Evolutionary conservation across 2,888 invertebrate species (phyloP).

Genomic region (Nyleta sp.): DNA sequence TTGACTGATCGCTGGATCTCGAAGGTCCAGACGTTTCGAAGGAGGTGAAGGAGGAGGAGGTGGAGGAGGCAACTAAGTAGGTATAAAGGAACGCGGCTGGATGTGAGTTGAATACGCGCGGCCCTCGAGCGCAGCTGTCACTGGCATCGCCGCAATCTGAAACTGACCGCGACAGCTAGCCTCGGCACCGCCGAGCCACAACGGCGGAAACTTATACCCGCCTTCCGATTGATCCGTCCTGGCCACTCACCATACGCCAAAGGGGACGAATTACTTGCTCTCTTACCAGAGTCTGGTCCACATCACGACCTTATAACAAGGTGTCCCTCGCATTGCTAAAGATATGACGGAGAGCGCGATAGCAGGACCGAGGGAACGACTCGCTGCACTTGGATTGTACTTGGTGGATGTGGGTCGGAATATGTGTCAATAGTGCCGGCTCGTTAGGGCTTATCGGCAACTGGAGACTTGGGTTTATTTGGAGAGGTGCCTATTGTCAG

Average conservation of each 20-base stretch:
- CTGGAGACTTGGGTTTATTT: too few relatives aligned
- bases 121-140: slow-evolving; percentile 80
- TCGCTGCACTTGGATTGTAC: slow-evolving; percentile 29
- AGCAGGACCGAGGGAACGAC: slow-evolving; percentile 28
- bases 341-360: slow-evolving; percentile 43
- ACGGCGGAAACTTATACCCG: slow-evolving; percentile 81
- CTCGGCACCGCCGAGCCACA: slow-evolving; percentile 77
- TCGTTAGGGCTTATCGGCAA: slow-evolving; percentile 26
- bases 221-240: slow-evolving; percentile 82
- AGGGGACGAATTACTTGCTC: slow-evolving; percentile 78
- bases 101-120: slow-evolving; percentile 81
- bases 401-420: slow-evolving; percentile 15
- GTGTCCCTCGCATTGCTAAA: slow-evolving; percentile 55
- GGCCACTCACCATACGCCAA: slow-evolving; percentile 80
- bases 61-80: slow-evolving; percentile 76
- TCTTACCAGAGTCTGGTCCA: slow-evolving; percentile 44
- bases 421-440: slow-evolving; percentile 42
- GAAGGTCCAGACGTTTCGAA: background rate
- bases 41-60: slow-evolving; percentile 64
- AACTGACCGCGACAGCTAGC: slow-evolving; percentile 82
- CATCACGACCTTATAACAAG: slow-evolving; percentile 63
- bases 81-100: slow-evolving; percentile 81
- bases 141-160: slow-evolving; percentile 81
- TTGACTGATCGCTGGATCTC: slow-evolving; percentile 63
- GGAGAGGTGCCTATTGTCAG: too few relatives aligned